Percentiles rank a stretch among this genome's conserved stretches.
Conservation (phyloP, 1,140 invertebrate species). For the Wiebesia pumilae region DNA sequence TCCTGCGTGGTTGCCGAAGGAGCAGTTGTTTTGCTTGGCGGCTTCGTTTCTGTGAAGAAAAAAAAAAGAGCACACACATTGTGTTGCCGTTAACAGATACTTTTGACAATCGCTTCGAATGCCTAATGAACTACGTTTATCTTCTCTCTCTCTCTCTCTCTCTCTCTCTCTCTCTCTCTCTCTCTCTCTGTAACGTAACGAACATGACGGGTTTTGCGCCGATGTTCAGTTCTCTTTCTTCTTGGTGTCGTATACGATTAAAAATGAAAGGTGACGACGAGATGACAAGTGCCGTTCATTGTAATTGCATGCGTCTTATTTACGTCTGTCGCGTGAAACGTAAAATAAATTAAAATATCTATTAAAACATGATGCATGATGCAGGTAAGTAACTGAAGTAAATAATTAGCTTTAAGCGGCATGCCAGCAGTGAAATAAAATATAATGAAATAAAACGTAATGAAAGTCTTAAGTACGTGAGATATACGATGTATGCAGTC, state of each 20-base stretch:
- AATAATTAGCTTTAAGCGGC: slow-evolving; percentile 25
- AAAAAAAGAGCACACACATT: not conserved
- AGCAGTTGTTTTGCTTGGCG: slow-evolving; percentile 78
- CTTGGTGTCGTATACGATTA: not conserved
- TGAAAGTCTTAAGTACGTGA: slow-evolving; percentile 27
- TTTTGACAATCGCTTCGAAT: not conserved
- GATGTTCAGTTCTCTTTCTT: not conserved
- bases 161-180: not conserved
- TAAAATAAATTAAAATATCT: not conserved
- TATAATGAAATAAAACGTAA: slow-evolving; percentile 18
- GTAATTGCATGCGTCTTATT: not conserved
- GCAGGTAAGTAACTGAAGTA: slow-evolving; percentile 14
- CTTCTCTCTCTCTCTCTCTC: not conserved
- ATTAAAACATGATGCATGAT: not conserved
- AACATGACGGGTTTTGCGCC: too few relatives aligned
- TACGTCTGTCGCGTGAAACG: not conserved
- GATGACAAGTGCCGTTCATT: not conserved
- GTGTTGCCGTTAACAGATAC: not conserved
- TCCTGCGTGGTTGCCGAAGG: slow-evolving; percentile 84
- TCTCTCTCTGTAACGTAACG: not conserved
- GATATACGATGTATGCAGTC: slow-evolving; percentile 42
- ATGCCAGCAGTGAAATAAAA: slow-evolving; percentile 26
- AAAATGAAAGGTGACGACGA: too few relatives aligned
- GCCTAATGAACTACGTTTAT: not conserved
- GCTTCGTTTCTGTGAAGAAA: slow-evolving; percentile 89